phyloP scores from a whole-genome alignment of 2,113 vertebrate species.

The Probosciger aterrimus region DNA sequence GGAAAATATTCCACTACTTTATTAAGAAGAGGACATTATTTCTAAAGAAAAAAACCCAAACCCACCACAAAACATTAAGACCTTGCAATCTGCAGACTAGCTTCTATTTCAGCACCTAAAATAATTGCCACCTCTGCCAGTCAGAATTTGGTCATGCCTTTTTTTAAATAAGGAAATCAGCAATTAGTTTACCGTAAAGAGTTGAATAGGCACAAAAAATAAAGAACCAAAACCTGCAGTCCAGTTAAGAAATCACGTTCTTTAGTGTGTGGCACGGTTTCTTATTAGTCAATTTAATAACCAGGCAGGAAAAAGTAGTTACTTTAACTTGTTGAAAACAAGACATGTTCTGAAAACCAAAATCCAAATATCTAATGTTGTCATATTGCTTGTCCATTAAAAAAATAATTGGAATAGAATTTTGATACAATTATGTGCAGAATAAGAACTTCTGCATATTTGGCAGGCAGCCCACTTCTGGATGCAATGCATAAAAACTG shows the following conservation, averaged over 20 bases:
- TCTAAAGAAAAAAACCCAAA: neutral
- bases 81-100: neutral
- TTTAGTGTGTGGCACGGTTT: neutral
- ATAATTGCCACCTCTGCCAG: neutral
- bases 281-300: neutral
- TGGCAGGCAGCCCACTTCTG: slow-evolving; percentile 41
- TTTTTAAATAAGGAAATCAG: neutral
- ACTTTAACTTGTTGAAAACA: neutral
- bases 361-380: neutral
- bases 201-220: neutral
- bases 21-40: neutral
- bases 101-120: neutral
- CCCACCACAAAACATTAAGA: rapidly evolving
- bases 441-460: neutral
- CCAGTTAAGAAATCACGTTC: neutral
- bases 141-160: rapidly evolving
- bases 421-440: neutral
- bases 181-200: neutral
- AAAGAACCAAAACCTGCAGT: neutral
- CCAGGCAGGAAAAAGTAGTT: neutral
- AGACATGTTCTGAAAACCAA: neutral
- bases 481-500: slow-evolving; percentile 56
- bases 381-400: neutral
- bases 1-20: neutral
- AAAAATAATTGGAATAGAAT: neutral